Percentiles rank a stretch among this genome's conserved stretches.
Conservation (phyloP, 2,797 vertebrate genomes). For the Syngnathus rostellatus region DNA sequence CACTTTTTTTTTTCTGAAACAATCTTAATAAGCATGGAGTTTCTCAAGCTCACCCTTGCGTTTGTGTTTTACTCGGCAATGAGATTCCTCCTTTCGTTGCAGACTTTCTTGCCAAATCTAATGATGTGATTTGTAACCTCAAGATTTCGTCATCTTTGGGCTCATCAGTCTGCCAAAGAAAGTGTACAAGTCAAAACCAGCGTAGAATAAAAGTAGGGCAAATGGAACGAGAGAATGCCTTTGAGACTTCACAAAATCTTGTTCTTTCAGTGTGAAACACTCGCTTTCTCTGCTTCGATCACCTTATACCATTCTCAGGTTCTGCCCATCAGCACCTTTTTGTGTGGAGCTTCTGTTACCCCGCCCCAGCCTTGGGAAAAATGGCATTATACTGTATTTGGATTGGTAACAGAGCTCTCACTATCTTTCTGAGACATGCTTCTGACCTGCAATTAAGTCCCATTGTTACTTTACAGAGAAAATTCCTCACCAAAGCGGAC, state of each 20-base stretch:
- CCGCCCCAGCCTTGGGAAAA: slow-evolving; percentile 65
- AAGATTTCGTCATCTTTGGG: slow-evolving; percentile 6
- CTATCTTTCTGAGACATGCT: slow-evolving; percentile 67
- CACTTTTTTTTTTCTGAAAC: not conserved
- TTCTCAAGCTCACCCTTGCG: not conserved
- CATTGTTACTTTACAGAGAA: slow-evolving; percentile 61
- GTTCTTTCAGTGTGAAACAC: slow-evolving; percentile 49
- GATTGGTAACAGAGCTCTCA: slow-evolving; percentile 67
- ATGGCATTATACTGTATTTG: slow-evolving; percentile 71
- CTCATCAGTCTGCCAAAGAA: slow-evolving; percentile 15
- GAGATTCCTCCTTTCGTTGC: not conserved
- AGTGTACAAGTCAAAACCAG: slow-evolving; percentile 15
- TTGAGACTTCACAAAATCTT: slow-evolving; percentile 44
- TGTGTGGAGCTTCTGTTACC: slow-evolving; percentile 60
- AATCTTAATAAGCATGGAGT: not conserved
- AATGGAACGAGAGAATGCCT: slow-evolving; percentile 39
- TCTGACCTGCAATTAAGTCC: slow-evolving; percentile 71
- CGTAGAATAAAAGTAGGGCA: slow-evolving; percentile 25
- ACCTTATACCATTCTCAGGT: slow-evolving; percentile 60
- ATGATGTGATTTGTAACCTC: not conserved
- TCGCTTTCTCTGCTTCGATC: slow-evolving; percentile 54
- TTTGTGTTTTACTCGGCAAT: not conserved
- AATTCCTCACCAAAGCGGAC: slow-evolving; percentile 58
- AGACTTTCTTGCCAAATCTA: not conserved
- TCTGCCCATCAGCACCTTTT: slow-evolving; percentile 66